A percentile compares a stretch with the other conserved stretches of the same genome.
Evolutionary conservation across 2,113 vertebrate species (phyloP).

Genomic region (Xyrauchen texanus): DNA sequence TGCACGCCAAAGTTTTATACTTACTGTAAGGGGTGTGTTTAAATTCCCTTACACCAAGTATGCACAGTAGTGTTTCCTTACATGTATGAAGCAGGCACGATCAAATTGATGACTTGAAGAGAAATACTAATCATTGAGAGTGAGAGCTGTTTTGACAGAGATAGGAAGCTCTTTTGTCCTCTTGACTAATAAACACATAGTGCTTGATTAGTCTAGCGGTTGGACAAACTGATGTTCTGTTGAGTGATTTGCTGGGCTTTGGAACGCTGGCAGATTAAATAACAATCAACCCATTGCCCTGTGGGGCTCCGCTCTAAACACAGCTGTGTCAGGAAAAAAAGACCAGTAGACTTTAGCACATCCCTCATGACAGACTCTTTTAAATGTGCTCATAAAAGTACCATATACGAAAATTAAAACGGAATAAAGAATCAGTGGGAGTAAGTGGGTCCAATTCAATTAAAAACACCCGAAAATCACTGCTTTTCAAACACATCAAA

Average conservation of each 20-base stretch:
- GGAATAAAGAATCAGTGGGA: slow-evolving; percentile 32
- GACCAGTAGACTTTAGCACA: slow-evolving; percentile 1
- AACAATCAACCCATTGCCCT: slow-evolving; percentile 40
- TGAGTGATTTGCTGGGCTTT: slow-evolving; percentile 34
- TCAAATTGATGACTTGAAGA: background rate
- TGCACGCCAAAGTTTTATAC: no score
- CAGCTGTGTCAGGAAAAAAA: slow-evolving; percentile 35
- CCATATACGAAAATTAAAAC: slow-evolving; percentile 19
- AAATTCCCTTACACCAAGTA: no score
- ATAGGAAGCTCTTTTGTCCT: background rate
- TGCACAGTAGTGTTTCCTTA: background rate
- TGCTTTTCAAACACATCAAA: slow-evolving; percentile 26
- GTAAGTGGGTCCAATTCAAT: slow-evolving; percentile 39
- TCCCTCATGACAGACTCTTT: background rate
- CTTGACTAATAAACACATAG: slow-evolving; percentile 11
- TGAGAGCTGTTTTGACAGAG: background rate
- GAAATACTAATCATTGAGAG: slow-evolving; percentile 14
- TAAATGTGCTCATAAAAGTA: slow-evolving; percentile 7
- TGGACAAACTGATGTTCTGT: slow-evolving; percentile 14
- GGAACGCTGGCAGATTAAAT: slow-evolving; percentile 44
- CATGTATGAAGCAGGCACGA: background rate
- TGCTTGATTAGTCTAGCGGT: slow-evolving; percentile 28
- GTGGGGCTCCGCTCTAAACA: slow-evolving; percentile 23
- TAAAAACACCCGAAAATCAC: slow-evolving; percentile 22
- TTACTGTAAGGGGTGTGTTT: no score